These are phyloP conservation scores for Drosophila antonietae DNA, from an alignment of 2,888 invertebrate genomes.

Conservation along the genomic window DNA sequence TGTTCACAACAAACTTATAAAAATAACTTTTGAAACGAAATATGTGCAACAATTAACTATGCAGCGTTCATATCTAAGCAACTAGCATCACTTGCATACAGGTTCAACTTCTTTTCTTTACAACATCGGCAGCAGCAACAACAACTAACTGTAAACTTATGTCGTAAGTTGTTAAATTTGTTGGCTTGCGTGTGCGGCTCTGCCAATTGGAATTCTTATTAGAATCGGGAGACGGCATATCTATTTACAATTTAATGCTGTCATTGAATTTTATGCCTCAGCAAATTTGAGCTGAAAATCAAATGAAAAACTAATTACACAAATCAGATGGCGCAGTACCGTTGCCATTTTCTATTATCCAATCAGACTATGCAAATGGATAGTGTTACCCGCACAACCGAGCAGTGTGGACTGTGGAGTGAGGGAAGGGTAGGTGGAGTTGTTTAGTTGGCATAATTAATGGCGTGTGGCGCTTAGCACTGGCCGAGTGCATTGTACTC, in stretches of 20 bases:
- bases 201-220: conserved; percentile 24
- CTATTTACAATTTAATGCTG: conserved; percentile 67
- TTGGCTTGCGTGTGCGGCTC: conserved; percentile 40
- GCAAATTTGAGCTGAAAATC: conserved; percentile 54
- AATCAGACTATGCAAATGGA: conserved; percentile 25
- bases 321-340: conserved; percentile 53
- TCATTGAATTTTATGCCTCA: conserved; percentile 73
- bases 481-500: conserved; percentile 72
- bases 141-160: conserved; percentile 61
- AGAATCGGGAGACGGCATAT: conserved; percentile 14
- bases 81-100: conserved; percentile 37
- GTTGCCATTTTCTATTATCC: conserved; percentile 28
- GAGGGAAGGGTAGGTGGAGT: no score
- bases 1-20: background rate
- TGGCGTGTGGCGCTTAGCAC: conserved; percentile 75
- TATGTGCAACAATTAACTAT: conserved; percentile 27
- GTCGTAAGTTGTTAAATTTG: conserved; percentile 68
- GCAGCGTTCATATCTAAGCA: conserved; percentile 25
- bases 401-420: background rate
- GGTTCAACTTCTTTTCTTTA: conserved; percentile 36
- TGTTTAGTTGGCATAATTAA: conserved; percentile 63
- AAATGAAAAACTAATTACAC: conserved; percentile 57
- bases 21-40: conserved; percentile 12
- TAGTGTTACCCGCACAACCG: conserved; percentile 18
- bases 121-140: conserved; percentile 1